Conservation (phyloP, 1,140 invertebrate species). For the Metaphire vulgaris region DNA sequence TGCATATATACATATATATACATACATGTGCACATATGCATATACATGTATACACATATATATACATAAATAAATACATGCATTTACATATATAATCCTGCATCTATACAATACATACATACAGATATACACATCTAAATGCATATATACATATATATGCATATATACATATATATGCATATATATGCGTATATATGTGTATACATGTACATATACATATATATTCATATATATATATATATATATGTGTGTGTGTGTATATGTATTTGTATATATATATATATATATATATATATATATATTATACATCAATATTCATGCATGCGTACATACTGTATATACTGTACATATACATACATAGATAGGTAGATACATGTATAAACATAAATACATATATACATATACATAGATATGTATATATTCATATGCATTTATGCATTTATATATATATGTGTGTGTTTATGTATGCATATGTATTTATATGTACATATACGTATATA, state of each 20-base stretch:
- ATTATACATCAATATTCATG: not conserved
- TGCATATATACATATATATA: constrained; percentile 20
- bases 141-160: not conserved
- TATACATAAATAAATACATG: constrained; percentile 31
- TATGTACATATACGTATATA: not conserved
- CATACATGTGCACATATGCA: constrained; percentile 15
- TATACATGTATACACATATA: constrained; percentile 21
- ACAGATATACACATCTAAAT: not conserved
- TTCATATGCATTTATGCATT: not conserved
- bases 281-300: not conserved
- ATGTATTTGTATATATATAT: not conserved
- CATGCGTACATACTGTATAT: not conserved
- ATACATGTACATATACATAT: not conserved
- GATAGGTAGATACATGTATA: not conserved
- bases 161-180: not conserved
- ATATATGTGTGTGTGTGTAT: not conserved
- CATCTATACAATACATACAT: constrained; percentile 25
- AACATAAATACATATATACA: not conserved
- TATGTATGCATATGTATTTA: not conserved
- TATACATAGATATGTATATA: not conserved
- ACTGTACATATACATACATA: not conserved
- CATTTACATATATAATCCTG: constrained; percentile 31
- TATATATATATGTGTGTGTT: not conserved
- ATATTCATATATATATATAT: not conserved
- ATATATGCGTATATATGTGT: not conserved